Evolutionary conservation across 1,140 invertebrate species (phyloP).

Genomic region (Scylla paramamosain): DNA sequence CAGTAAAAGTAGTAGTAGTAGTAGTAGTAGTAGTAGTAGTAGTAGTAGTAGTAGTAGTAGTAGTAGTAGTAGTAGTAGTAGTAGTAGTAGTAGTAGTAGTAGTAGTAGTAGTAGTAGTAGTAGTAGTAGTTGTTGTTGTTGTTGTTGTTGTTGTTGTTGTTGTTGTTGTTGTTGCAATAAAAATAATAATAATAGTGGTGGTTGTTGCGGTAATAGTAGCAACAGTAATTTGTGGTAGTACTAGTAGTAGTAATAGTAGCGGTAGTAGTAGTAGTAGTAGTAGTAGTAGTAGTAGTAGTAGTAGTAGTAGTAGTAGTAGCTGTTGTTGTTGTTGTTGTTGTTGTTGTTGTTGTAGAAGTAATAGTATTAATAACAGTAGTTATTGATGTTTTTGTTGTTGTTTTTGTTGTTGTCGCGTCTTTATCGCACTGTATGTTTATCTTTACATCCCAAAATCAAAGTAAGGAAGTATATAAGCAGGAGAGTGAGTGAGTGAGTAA

Average conservation of each 20-base stretch:
- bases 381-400: not conserved
- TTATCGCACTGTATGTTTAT: not conserved
- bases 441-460: too few species aligned
- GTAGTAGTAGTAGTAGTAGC: not conserved
- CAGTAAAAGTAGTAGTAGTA: too few species aligned
- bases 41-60: not conserved
- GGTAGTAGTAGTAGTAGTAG: not conserved
- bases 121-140: not conserved
- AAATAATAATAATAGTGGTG: not conserved
- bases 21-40: too few species aligned
- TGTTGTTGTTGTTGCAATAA: not conserved
- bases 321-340: not conserved
- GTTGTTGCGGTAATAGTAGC: not conserved
- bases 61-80: slow-evolving; percentile 32
- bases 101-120: not conserved
- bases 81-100: not conserved
- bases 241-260: not conserved
- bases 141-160: too few species aligned
- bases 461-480: not conserved
- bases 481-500: not conserved
- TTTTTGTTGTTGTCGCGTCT: not conserved
- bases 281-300: too few species aligned
- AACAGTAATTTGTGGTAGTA: not conserved
- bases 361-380: too few species aligned
- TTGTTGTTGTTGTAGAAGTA: not conserved